Evolutionary conservation across 2,113 vertebrate genomes (phyloP).

Genomic region (Numida meleagris): DNA sequence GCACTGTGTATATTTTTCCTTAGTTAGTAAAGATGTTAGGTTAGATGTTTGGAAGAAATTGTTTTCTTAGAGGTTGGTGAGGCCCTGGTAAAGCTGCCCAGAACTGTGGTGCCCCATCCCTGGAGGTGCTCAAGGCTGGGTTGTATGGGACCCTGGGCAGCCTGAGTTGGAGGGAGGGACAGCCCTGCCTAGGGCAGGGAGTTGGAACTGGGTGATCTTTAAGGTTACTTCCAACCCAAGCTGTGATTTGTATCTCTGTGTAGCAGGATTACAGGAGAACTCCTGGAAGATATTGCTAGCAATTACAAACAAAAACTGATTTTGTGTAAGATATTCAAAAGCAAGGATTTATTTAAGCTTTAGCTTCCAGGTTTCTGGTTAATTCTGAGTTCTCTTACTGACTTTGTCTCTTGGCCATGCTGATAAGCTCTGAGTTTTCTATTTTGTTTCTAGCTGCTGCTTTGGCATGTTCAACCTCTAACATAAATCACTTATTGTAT

Average conservation of each 20-base stretch:
- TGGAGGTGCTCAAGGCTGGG: too few relatives aligned
- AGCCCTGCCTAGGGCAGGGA: too few relatives aligned
- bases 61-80: too few relatives aligned
- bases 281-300: neutral
- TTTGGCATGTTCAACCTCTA: neutral
- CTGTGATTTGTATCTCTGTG: neutral
- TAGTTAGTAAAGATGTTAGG: neutral
- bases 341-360: neutral
- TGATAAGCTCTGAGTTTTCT: neutral
- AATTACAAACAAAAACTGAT: neutral
- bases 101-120: too few relatives aligned
- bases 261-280: neutral
- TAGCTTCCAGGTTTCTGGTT: neutral
- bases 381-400: too few relatives aligned
- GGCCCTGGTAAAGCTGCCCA: too few relatives aligned
- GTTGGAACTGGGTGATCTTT: too few relatives aligned
- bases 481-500: slow-evolving; percentile 49
- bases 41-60: too few relatives aligned
- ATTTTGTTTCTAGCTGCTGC: neutral
- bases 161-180: too few relatives aligned
- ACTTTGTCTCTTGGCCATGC: neutral
- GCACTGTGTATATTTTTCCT: neutral
- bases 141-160: too few relatives aligned
- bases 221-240: too few relatives aligned
- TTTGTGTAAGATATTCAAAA: neutral